Evolutionary conservation across 2,797 vertebrate species (phyloP).

Genomic region (Acrossocheilus fasciatus): DNA sequence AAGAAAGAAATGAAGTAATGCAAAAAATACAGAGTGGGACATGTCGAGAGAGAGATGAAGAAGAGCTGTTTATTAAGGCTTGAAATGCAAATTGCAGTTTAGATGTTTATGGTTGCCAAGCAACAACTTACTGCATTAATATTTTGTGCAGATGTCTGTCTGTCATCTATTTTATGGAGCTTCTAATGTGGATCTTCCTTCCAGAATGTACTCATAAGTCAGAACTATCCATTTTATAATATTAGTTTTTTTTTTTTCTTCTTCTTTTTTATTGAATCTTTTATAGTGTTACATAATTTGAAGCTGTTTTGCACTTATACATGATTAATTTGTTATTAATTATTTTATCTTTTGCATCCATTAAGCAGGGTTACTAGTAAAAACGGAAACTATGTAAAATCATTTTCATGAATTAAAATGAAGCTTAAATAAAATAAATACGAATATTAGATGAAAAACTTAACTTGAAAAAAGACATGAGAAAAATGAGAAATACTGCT

Average conservation of each 20-base stretch:
- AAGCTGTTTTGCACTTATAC: neutral
- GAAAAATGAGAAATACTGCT: neutral
- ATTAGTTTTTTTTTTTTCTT: too few relatives aligned
- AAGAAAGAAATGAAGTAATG: neutral
- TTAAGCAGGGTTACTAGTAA: neutral
- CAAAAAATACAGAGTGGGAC: neutral
- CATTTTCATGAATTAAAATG: neutral
- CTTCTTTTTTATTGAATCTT: too few relatives aligned
- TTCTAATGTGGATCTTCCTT: neutral
- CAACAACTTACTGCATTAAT: neutral
- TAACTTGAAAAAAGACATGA: neutral
- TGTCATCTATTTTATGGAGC: neutral
- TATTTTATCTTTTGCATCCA: neutral
- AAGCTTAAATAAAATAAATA: neutral
- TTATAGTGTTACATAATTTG: neutral
- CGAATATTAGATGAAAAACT: neutral
- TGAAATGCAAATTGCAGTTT: neutral
- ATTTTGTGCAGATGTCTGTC: neutral
- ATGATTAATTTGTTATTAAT: neutral
- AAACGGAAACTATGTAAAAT: neutral
- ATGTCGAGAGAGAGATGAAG: neutral
- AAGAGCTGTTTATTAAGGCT: neutral
- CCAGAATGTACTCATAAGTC: neutral
- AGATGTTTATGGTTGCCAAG: conserved; percentile 18
- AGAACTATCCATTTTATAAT: neutral